A percentile compares a stretch with the other conserved stretches of the same genome.
phyloP scores from a whole-genome alignment of 1,140 invertebrate genomes.

The Leguminivora glycinivorella region DNA sequence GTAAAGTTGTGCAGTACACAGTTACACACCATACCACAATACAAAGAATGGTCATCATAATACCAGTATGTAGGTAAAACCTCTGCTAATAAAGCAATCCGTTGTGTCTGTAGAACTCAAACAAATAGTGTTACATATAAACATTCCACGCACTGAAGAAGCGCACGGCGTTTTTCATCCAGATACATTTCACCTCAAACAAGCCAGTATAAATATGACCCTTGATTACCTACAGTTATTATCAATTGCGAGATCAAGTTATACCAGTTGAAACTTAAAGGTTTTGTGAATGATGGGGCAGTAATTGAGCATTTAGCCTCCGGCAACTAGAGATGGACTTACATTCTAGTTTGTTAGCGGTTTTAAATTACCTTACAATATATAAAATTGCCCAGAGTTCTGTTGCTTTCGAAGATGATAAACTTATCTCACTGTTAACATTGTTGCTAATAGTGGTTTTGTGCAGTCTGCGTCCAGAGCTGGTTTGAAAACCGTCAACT shows the following conservation, averaged over 20 bases:
- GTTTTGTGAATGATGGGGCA: not conserved
- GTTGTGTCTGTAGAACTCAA: not conserved
- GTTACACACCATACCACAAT: too few relatives aligned
- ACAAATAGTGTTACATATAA: slow-evolving; percentile 5
- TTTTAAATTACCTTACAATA: slow-evolving; percentile 6
- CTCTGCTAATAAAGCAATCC: not conserved
- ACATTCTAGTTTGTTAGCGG: slow-evolving; percentile 19
- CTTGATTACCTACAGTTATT: not conserved
- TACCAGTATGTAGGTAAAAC: not conserved
- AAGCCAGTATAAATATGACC: not conserved
- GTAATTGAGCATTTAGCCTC: slow-evolving; percentile 17
- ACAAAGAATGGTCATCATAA: too few relatives aligned
- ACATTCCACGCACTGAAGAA: not conserved
- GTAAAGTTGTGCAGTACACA: too few relatives aligned
- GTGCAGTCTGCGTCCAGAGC: not conserved
- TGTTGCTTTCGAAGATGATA: slow-evolving; percentile 1
- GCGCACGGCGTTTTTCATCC: not conserved
- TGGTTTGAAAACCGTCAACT: not conserved
- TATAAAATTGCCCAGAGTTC: slow-evolving; percentile 1
- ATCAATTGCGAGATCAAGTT: not conserved
- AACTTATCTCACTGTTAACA: not conserved
- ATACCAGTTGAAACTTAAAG: not conserved
- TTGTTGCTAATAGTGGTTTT: not conserved
- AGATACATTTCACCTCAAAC: not conserved
- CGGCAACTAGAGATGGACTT: not conserved